phyloP scores from a whole-genome alignment of 2,797 vertebrate species.

The Sebastes cheni region DNA sequence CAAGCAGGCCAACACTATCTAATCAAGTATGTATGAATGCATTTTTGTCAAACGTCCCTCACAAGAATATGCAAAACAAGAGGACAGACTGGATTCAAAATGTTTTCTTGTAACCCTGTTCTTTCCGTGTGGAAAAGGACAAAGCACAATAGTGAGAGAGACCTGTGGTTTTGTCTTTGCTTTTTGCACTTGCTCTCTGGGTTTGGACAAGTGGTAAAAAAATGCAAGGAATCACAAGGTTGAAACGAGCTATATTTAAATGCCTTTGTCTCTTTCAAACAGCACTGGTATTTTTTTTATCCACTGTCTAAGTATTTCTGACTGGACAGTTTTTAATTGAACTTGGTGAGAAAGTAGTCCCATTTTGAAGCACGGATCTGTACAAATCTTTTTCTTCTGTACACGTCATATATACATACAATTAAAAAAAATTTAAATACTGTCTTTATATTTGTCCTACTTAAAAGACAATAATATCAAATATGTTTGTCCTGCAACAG shows the following conservation, averaged over 20 bases:
- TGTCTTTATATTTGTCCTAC: background rate
- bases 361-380: background rate
- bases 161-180: constrained; percentile 72
- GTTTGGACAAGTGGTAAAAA: constrained; percentile 71
- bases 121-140: constrained; percentile 59
- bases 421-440: background rate
- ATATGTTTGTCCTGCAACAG: background rate
- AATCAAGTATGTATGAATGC: background rate
- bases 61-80: constrained; percentile 38
- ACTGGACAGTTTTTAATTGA: constrained; percentile 18
- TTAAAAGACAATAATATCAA: background rate
- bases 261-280: constrained; percentile 60
- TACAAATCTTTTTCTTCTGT: background rate
- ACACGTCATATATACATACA: background rate
- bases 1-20: background rate
- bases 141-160: constrained; percentile 71
- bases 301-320: constrained; percentile 53
- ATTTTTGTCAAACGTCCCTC: constrained; percentile 13
- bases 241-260: constrained; percentile 73
- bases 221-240: constrained; percentile 71
- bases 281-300: constrained; percentile 27
- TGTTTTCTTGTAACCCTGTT: constrained; percentile 51
- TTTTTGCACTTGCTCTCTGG: constrained; percentile 74
- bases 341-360: background rate
- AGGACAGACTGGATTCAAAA: constrained; percentile 29